Evolutionary conservation across 2,888 invertebrate genomes (phyloP), one percentile per base, ranked within the genome.

Genomic region (Chymomyza fuscimana): DNA sequence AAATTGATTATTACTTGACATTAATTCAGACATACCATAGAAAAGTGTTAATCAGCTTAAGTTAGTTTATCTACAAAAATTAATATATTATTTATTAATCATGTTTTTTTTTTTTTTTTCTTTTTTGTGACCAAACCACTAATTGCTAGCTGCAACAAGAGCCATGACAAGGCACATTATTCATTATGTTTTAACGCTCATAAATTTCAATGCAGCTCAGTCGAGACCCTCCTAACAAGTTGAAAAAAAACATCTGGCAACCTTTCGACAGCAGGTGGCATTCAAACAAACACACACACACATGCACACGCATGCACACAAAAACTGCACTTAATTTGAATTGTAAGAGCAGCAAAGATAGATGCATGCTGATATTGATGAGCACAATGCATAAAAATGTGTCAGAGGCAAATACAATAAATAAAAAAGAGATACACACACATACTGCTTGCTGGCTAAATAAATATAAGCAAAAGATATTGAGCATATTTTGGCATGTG

Each of bases 401-500:
- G 54, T 19, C 22, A 51, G 5, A 16, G 51, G 51, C 51, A 51
- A 51, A 51, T 6, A 51, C 5, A 54, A 19, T 19, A 16, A 54
- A 46, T 19, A 54, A 54, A 54, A 19, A n/a, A 54, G 22, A 54
- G 54, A 16, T 3, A 22, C 9, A 15, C 54, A 54, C 32, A 32
- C 15, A 51, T 5, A 40, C 40, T 29, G n/a, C 46, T 25, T 46
- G 51, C 19, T 67, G 56, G 54, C 52, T 52, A 58, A 68, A 68
- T 46, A 12, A 54, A 63, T 63, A 58, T 46, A 36, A 40, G 51
- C 12, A 51, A 25, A 22, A 50, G n/a, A 25, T 16, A 50, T 46
- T 54, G 12, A n/a, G 19, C 25, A 32, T 64, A 72, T 74, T 73
- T 74, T 40, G 52, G 56, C 68, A 60, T 58, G 62, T 69, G 62